Percentiles rank a stretch among this genome's conserved stretches.
Evolutionary conservation across 2,113 vertebrate species (phyloP).

Genomic region (Raja brachyura): DNA sequence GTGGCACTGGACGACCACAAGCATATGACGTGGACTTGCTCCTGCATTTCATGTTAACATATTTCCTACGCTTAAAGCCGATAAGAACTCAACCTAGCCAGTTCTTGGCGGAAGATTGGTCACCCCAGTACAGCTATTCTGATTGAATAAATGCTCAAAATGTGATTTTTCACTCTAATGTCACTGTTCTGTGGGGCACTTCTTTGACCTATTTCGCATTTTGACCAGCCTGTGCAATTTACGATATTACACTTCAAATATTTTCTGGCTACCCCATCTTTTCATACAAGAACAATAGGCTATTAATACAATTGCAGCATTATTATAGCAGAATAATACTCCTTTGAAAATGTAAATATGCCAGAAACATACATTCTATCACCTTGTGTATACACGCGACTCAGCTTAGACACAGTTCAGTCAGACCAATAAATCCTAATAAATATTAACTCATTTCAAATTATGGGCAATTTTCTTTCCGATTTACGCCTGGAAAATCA

Average conservation of each 20-base stretch:
- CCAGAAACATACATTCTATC: background rate
- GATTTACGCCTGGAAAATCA: background rate
- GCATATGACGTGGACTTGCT: background rate
- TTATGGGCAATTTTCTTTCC: background rate
- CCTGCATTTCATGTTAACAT: background rate
- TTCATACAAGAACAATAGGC: too few species aligned
- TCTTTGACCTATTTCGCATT: too few species aligned
- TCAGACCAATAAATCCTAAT: background rate
- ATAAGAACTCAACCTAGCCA: background rate
- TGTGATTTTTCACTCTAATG: too few species aligned
- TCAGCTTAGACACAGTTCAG: background rate
- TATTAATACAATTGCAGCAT: background rate
- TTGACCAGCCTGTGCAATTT: too few species aligned
- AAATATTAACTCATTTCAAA: background rate
- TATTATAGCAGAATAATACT: background rate
- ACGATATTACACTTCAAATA: too few species aligned
- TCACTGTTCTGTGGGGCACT: too few species aligned
- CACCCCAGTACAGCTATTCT: too few species aligned
- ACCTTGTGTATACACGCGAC: background rate
- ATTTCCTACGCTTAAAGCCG: background rate
- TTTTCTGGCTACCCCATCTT: too few species aligned
- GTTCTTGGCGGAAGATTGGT: background rate
- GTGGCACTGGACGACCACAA: background rate
- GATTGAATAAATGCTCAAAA: too few species aligned
- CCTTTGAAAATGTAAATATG: background rate